phyloP scores from a whole-genome alignment of 2,888 invertebrate species.

The Punctoribates punctum region DNA sequence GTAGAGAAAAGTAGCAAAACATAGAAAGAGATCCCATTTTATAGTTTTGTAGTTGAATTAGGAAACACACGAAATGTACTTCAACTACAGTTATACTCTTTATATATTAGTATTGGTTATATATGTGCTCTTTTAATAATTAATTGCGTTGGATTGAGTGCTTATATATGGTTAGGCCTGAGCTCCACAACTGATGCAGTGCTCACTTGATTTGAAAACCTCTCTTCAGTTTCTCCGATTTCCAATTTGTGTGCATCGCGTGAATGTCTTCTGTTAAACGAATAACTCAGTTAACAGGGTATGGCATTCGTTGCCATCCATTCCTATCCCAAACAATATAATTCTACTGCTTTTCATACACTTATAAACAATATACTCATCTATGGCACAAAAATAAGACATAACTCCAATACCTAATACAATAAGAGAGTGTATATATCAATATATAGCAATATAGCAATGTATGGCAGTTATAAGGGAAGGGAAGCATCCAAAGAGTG shows the following conservation, averaged over 20 bases:
- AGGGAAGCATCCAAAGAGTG: background rate
- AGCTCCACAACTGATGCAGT: background rate
- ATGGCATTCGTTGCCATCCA: background rate
- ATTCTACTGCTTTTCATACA: slow-evolving; percentile 25
- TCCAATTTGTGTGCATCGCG: slow-evolving; percentile 13
- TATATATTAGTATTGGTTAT: slow-evolving; percentile 12
- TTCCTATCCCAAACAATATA: slow-evolving; percentile 1
- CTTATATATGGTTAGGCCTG: slow-evolving; percentile 34
- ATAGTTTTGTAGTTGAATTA: background rate
- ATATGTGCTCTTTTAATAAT: slow-evolving; percentile 38
- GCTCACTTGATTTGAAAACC: slow-evolving; percentile 12
- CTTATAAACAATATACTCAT: slow-evolving; percentile 1
- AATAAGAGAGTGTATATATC: slow-evolving; percentile 1
- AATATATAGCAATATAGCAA: background rate
- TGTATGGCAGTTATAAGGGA: background rate
- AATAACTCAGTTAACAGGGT: slow-evolving; percentile 15
- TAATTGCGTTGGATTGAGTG: slow-evolving; percentile 36
- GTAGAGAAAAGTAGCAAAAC: slow-evolving; percentile 2
- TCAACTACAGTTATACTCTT: background rate
- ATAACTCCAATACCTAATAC: slow-evolving; percentile 26
- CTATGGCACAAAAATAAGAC: slow-evolving; percentile 24
- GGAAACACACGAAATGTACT: background rate
- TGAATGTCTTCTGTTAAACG: background rate
- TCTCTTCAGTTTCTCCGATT: background rate
- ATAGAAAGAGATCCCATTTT: background rate